Evolutionary conservation across 2,797 vertebrate species (phyloP).

Genomic region (Loriculus beryllinus): DNA sequence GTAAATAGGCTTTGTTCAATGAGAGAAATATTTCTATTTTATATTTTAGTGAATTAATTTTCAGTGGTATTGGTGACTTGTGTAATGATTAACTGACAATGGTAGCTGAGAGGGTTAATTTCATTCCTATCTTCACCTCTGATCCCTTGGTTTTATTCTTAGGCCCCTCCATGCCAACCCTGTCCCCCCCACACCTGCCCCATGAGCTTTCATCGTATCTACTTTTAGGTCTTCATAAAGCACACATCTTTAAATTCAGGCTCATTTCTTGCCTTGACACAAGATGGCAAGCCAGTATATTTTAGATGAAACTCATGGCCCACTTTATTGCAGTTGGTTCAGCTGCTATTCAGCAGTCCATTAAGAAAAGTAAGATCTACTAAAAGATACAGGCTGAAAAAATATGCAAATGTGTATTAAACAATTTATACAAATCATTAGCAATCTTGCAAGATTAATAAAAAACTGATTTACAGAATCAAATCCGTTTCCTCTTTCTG

Average conservation of each 20-base stretch:
- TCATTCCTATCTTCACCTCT: neutral
- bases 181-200: neutral
- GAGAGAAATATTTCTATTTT: neutral
- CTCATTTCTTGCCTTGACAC: neutral
- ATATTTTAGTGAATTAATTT: neutral
- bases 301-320: neutral
- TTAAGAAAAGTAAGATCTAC: neutral
- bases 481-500: neutral
- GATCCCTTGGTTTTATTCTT: neutral
- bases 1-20: neutral
- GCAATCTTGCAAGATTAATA: neutral
- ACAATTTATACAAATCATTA: neutral
- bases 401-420: neutral
- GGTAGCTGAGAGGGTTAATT: neutral
- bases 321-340: neutral
- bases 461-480: neutral
- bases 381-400: neutral
- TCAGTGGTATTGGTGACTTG: neutral
- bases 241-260: neutral
- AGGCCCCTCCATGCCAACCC: neutral
- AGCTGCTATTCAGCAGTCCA: neutral
- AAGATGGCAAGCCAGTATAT: neutral
- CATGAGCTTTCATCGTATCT: neutral
- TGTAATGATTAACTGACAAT: neutral
- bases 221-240: neutral